Conservation (phyloP, 2,888 invertebrate genomes). For the Embidobia sp. region DNA sequence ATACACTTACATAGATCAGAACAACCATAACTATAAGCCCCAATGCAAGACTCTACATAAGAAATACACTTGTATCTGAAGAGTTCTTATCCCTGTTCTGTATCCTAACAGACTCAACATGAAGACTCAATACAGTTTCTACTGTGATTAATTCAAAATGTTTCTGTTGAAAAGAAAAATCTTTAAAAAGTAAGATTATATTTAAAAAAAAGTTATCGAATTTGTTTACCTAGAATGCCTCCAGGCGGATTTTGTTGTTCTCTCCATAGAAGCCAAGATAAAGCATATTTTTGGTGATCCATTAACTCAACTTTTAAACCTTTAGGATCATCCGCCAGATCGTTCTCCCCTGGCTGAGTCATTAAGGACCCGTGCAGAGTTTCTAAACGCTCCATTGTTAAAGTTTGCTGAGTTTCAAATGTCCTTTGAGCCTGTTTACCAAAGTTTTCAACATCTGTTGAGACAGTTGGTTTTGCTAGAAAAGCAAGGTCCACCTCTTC, state of each 20-base stretch:
- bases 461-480: slow-evolving; percentile 29
- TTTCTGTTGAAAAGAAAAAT: too few species aligned
- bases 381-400: slow-evolving; percentile 88
- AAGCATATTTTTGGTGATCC: slow-evolving; percentile 92
- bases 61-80: too few species aligned
- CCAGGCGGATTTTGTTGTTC: slow-evolving; percentile 93
- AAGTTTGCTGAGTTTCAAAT: slow-evolving; percentile 85
- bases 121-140: neutral
- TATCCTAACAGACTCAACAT: too few species aligned
- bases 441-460: slow-evolving; percentile 55
- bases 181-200: too few species aligned
- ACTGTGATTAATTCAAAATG: too few species aligned
- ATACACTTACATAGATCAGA: too few species aligned
- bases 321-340: slow-evolving; percentile 84
- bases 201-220: neutral
- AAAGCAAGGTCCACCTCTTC: neutral
- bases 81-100: too few species aligned
- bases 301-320: slow-evolving; percentile 87
- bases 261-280: slow-evolving; percentile 94
- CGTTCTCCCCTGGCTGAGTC: slow-evolving; percentile 85
- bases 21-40: too few species aligned
- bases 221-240: slow-evolving; percentile 91
- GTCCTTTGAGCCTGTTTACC: slow-evolving; percentile 85
- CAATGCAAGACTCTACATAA: too few species aligned
- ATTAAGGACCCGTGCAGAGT: slow-evolving; percentile 87